phyloP scores from a whole-genome alignment of 2,113 vertebrate species.

The Crocuta crocuta region DNA sequence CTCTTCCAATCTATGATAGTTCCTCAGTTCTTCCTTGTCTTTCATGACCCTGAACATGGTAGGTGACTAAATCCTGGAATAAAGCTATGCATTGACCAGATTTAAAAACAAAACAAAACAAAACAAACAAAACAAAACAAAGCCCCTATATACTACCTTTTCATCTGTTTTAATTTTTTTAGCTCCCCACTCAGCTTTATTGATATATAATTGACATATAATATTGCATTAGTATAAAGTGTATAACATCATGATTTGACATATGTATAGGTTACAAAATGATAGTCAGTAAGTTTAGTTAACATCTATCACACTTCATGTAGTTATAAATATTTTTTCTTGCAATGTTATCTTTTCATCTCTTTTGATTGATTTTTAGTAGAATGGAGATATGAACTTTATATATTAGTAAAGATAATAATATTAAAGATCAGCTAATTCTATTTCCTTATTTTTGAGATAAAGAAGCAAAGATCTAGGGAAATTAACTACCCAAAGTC shows the following conservation, averaged over 20 bases:
- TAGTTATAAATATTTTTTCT: neutral
- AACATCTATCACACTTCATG: neutral
- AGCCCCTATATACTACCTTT: neutral
- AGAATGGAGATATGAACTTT: neutral
- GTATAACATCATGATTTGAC: neutral
- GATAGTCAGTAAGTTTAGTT: neutral
- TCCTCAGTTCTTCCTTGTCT: neutral
- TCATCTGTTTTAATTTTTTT: slow-evolving; percentile 24
- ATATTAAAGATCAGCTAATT: neutral
- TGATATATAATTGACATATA: neutral
- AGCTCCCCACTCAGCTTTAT: neutral
- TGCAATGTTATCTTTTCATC: neutral
- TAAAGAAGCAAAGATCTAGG: neutral
- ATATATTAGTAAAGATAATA: neutral
- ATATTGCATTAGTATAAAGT: neutral
- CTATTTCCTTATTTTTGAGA: neutral
- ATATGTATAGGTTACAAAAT: neutral
- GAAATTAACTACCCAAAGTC: neutral
- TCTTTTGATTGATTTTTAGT: neutral
- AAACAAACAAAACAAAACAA: neutral
- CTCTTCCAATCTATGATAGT: neutral
- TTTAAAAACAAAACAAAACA: neutral
- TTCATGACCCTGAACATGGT: neutral
- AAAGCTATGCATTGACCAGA: neutral
- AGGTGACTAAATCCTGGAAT: neutral